These are phyloP conservation scores for Corythaeola cristata DNA, from an alignment of 2,113 vertebrate species.

Conservation along the genomic window DNA sequence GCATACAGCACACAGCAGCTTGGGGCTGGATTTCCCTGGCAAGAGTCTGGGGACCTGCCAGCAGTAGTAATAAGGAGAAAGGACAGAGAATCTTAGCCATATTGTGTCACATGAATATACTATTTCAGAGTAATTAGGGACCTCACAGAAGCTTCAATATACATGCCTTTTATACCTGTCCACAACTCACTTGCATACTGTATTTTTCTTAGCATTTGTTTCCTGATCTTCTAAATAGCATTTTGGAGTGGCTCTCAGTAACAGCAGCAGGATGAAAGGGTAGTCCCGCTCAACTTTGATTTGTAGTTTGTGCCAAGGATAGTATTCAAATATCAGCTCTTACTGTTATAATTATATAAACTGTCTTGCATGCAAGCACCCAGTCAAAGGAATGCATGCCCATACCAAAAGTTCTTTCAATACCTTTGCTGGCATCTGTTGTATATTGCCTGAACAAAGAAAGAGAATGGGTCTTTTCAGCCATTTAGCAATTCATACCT, in stretches of 20 bases:
- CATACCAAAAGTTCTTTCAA: conserved; percentile 62
- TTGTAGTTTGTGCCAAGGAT: background rate
- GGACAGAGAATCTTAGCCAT: background rate
- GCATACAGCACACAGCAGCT: background rate
- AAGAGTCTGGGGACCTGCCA: background rate
- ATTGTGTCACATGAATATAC: background rate
- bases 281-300: background rate
- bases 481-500: conserved; percentile 41
- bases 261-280: background rate
- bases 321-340: background rate
- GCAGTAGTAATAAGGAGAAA: background rate
- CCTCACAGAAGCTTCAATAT: background rate
- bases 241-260: background rate
- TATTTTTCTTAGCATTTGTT: background rate
- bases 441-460: conserved; percentile 17
- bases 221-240: background rate
- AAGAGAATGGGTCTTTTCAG: conserved; percentile 49
- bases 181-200: background rate
- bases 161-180: background rate
- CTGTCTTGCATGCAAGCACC: background rate
- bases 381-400: conserved; percentile 37
- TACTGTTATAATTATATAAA: background rate
- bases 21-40: background rate
- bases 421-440: conserved; percentile 44
- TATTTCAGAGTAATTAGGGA: background rate